Evolutionary conservation across 2,888 invertebrate genomes (phyloP).

Genomic region (Calliphora vomitoria): DNA sequence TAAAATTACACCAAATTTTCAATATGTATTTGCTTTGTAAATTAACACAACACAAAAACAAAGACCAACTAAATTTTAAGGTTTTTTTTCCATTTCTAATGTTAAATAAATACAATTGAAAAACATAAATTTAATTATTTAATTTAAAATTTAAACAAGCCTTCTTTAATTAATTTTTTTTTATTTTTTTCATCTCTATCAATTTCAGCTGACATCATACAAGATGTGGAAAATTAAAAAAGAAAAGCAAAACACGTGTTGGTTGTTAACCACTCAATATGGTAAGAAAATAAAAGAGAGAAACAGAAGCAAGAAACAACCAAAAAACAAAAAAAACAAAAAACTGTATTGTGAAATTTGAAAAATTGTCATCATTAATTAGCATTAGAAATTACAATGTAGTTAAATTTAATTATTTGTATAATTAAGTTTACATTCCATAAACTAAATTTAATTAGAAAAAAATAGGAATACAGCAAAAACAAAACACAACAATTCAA

Average conservation of each 20-base stretch:
- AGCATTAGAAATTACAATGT: constrained; percentile 26
- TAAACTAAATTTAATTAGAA: constrained; percentile 31
- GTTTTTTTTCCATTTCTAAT: background rate
- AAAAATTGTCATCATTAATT: constrained; percentile 52
- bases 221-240: constrained; percentile 65
- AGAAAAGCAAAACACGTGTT: background rate
- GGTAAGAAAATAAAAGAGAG: constrained; percentile 32
- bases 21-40: background rate
- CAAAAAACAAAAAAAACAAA: background rate
- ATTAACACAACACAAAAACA: background rate
- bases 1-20: too few species aligned
- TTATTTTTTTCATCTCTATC: constrained; percentile 27
- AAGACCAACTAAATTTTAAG: background rate
- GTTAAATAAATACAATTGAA: constrained; percentile 6
- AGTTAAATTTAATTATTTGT: constrained; percentile 34
- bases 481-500: background rate
- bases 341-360: constrained; percentile 23
- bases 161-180: constrained; percentile 20
- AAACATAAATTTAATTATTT: background rate
- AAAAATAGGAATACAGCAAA: background rate
- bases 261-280: background rate
- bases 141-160: constrained; percentile 24
- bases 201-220: constrained; percentile 64
- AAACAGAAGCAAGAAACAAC: background rate
- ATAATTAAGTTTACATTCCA: constrained; percentile 42